phyloP scores from a whole-genome alignment of 2,797 vertebrate genomes.

The Rhinatrema bivittatum region DNA sequence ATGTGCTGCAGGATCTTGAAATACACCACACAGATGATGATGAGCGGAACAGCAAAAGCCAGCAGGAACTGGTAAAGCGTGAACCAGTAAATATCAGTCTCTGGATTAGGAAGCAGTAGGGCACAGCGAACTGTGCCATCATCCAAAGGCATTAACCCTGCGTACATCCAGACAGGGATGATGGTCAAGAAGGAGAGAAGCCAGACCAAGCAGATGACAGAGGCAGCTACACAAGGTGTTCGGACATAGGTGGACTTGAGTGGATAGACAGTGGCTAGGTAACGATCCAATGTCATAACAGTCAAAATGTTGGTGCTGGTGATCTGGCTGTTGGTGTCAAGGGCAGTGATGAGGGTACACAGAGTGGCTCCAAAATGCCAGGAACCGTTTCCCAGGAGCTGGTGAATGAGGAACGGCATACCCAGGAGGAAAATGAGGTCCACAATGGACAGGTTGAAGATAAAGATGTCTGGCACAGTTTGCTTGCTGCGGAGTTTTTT shows the following conservation, averaged over 20 bases:
- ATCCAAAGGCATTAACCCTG: conserved; percentile 69
- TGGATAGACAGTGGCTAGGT: conserved; percentile 76
- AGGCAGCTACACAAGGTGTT: conserved; percentile 55
- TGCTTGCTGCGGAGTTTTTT: conserved; percentile 65
- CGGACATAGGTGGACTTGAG: conserved; percentile 71
- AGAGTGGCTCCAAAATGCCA: conserved; percentile 74
- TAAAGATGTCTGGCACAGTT: conserved; percentile 74
- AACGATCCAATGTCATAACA: conserved; percentile 75
- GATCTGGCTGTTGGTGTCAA: conserved; percentile 82
- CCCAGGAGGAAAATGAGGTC: conserved; percentile 76
- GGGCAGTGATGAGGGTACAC: conserved; percentile 73
- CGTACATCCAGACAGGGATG: conserved; percentile 75
- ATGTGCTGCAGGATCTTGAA: conserved; percentile 80
- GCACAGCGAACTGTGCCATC: conserved; percentile 67
- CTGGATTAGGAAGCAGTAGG: conserved; percentile 67
- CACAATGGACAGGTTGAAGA: conserved; percentile 71
- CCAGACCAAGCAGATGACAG: conserved; percentile 68
- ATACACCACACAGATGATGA: conserved; percentile 68
- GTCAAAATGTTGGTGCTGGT: conserved; percentile 82
- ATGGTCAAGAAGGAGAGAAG: conserved; percentile 69
- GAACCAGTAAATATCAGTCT: conserved; percentile 72
- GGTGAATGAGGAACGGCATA: conserved; percentile 83
- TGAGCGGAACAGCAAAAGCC: conserved; percentile 70
- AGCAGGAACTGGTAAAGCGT: conserved; percentile 80
- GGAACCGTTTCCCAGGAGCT: conserved; percentile 71